These are phyloP conservation scores for Pediacus dermestoides DNA, from an alignment of 2,888 invertebrate genomes.

Conservation along the genomic window DNA sequence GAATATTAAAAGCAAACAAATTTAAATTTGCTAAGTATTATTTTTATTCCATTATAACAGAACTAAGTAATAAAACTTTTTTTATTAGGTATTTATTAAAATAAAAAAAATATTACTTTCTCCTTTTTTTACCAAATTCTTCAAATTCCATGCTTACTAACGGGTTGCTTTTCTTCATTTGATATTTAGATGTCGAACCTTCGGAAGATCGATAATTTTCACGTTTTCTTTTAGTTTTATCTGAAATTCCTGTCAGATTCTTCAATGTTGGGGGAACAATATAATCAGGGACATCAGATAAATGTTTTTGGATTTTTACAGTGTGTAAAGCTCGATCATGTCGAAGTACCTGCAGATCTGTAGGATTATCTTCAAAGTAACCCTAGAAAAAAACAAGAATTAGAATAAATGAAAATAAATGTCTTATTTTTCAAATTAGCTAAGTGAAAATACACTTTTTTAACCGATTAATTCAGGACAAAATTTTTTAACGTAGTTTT, in stretches of 20 bases:
- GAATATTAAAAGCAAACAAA: too few relatives aligned
- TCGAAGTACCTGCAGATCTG: constrained; percentile 78
- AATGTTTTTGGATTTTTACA: constrained; percentile 76
- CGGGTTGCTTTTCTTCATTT: constrained; percentile 60
- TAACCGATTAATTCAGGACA: too few relatives aligned
- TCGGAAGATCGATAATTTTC: constrained; percentile 33
- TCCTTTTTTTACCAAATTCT: constrained; percentile 53
- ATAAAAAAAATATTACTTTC: constrained; percentile 24
- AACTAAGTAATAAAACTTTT: too few relatives aligned
- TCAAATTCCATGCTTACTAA: constrained; percentile 64
- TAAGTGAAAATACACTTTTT: too few relatives aligned
- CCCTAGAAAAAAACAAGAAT: constrained; percentile 54
- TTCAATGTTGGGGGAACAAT: constrained; percentile 77
- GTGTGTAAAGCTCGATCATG: constrained; percentile 85
- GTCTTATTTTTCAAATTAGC: constrained; percentile 2
- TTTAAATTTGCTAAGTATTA: too few relatives aligned
- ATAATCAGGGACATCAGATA: constrained; percentile 91
- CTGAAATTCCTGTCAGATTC: constrained; percentile 55
- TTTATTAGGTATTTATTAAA: too few relatives aligned
- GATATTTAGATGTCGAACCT: constrained; percentile 32
- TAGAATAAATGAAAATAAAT: too few relatives aligned
- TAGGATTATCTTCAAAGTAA: constrained; percentile 89
- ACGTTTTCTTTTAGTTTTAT: constrained; percentile 35
- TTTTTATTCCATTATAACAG: too few relatives aligned
- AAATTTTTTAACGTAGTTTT: too few relatives aligned